A percentile compares a stretch with the other conserved stretches of the same genome.
These are phyloP conservation scores for Eremobia ochroleuca DNA, from an alignment of 2,888 invertebrate genomes.

Conservation along the genomic window DNA sequence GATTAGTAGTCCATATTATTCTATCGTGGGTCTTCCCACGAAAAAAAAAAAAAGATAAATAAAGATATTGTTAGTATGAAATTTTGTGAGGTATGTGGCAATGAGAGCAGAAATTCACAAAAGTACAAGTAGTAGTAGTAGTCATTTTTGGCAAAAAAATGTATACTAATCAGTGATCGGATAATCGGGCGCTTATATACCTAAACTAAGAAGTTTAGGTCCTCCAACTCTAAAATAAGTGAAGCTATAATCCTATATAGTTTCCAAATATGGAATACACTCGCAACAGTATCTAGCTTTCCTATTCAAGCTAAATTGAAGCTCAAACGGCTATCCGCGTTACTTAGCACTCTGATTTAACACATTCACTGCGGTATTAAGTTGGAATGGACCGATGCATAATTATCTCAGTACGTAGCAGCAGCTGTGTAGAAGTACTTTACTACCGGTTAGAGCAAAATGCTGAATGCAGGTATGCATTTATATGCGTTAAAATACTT, in stretches of 20 bases:
- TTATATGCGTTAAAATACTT: neutral
- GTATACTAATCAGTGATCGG: too few species aligned
- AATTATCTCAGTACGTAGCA: constrained; percentile 20
- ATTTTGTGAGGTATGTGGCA: too few species aligned
- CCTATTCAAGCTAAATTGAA: constrained; percentile 25
- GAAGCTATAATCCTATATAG: neutral
- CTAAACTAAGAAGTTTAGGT: too few species aligned
- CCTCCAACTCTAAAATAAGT: constrained; percentile 18
- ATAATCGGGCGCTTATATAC: too few species aligned
- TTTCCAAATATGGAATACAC: constrained; percentile 17
- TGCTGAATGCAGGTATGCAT: neutral
- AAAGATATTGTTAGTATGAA: too few species aligned
- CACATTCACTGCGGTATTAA: constrained; percentile 30
- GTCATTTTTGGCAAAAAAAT: too few species aligned
- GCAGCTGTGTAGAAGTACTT: neutral
- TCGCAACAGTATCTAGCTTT: constrained; percentile 5
- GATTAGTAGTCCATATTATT: too few species aligned
- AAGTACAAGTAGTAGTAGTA: too few species aligned
- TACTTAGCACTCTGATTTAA: constrained; percentile 38
- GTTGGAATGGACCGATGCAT: constrained; percentile 13
- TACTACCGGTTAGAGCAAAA: neutral
- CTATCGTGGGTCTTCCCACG: too few species aligned
- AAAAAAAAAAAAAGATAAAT: too few species aligned
- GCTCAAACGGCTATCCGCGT: constrained; percentile 29
- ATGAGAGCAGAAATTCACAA: too few species aligned